Base-by-base conservation (phyloP, 2,888 invertebrate species). In the Stegana nigrithorax region DNA sequence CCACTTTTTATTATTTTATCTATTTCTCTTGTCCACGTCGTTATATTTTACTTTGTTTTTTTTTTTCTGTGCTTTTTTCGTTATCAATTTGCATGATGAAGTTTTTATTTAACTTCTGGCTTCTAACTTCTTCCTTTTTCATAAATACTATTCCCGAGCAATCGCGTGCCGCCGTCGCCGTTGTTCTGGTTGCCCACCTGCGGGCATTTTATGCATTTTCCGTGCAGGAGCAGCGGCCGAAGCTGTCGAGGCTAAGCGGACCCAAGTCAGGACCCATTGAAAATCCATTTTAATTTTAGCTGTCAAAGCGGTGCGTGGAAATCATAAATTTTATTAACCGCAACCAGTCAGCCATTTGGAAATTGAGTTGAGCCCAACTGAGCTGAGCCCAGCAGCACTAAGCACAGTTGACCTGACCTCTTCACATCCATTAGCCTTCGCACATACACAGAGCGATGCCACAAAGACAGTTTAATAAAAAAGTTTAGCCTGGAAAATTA, bases 261-360 rank as follows among this genome's bases (percentile, higher is more conserved):
- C n/a, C n/a, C n/a, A n/a, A n/a, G n/a, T n/a, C n/a, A n/a, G n/a
- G n/a, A n/a, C n/a, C 53, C 53, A 55, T 55, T 55, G 53, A 55
- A 60, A 63, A 67, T 74, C 75, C 76, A 73, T 78, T 76, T 78
- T 80, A 80, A 76, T 78, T 80, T 76, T 66, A 78, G 76, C 76
- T 76, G 78, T 80, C 80, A 80, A 73, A 80, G 76, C 68, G 76
- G 71, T 72, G 74, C 78, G 70, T 77, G 70, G 75, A 73, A 79
- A 80, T 79, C 80, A 75, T 79, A 79, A 79, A 78, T 78, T 78
- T 81, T 78, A 78, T 81, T 78, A 78, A 80, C 78, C 80, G 70
- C 78, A 78, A 70, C 82, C 82, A 67, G 71, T 78, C 78, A 79
- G 70, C 80, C 80, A 80, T 76, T 80, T 76, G 73, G 74, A 67